phyloP scores from a whole-genome alignment of 2,113 vertebrate genomes.

The Suncus etruscus region DNA sequence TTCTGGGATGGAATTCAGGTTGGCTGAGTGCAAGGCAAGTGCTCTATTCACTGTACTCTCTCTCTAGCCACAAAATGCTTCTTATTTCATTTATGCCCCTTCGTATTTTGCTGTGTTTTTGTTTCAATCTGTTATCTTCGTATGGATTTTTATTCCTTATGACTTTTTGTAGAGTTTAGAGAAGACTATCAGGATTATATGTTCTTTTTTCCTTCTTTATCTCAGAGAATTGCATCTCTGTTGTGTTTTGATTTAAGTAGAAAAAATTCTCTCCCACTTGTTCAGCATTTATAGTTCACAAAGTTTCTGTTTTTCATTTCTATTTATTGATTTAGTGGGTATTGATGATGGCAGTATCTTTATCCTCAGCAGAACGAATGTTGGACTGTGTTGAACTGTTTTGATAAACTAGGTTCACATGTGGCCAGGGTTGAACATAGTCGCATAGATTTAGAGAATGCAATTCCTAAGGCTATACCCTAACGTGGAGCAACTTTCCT shows the following conservation, averaged over 20 bases:
- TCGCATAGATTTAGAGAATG: not conserved
- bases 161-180: not conserved
- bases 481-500: not conserved
- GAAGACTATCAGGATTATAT: not conserved
- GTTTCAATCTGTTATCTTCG: not conserved
- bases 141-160: not conserved
- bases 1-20: too few species aligned
- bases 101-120: not conserved
- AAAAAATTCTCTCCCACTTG: not conserved
- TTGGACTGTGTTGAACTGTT: not conserved
- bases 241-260: not conserved
- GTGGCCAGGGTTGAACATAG: not conserved
- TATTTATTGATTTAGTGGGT: not conserved
- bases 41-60: too few species aligned
- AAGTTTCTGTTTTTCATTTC: not conserved
- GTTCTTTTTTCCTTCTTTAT: not conserved
- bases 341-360: not conserved
- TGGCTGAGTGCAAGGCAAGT: too few species aligned
- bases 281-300: conserved; percentile 15
- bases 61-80: too few species aligned
- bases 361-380: not conserved
- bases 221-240: not conserved
- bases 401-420: not conserved
- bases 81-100: too few species aligned
- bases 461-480: not conserved